Evolutionary conservation across 2,888 invertebrate species (phyloP), one percentile per base, ranked within the genome.

Genomic region (Geophilus truncorum): DNA sequence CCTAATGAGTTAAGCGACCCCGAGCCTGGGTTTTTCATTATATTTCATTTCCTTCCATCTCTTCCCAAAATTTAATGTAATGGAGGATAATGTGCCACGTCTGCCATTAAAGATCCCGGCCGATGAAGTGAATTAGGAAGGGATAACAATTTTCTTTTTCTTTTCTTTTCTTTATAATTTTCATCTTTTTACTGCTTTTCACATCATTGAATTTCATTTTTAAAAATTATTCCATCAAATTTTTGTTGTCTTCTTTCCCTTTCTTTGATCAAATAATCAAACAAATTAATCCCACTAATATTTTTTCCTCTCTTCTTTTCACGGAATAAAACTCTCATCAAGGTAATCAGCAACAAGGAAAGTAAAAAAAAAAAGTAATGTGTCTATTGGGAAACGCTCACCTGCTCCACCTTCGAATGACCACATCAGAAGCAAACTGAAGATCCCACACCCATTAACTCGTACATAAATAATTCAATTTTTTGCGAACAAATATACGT

Each of bases 41-140:
- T 62, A 62, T 62, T 62, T 5, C 62, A 62, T 62, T 62, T 62
- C 62, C 62, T 62, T 25, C 62, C 62, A 62, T 62, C 62, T 62
- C 62, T 23, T 62, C 62, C 25, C 23, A 25, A 62, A 28, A 62
- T 62, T 62, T 62, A 62, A 62, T 62, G 62, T 62, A 62, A 62
- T 62, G 62, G 62, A 62, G 62, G 62, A 62, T 62, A 62, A 62
- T 62, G 62, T 62, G 62, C 62, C 62, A 62, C 62, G 62, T 62
- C 62, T 62, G 62, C 62, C 62, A 62, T 62, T 62, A 62, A 62
- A 62, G 62, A 62, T 62, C 62, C 62, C 62, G 23, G 62, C 62
- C 62, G 62, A 62, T 62, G 62, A 62, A 62, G 62, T 62, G 25
- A 62, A 62, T 62, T 62, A 62, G 62, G 62, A 62, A 62, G 62